A percentile compares a stretch with the other conserved stretches of the same genome.
Conservation (phyloP, 2,888 invertebrate species). For the Tinea pellionella region DNA sequence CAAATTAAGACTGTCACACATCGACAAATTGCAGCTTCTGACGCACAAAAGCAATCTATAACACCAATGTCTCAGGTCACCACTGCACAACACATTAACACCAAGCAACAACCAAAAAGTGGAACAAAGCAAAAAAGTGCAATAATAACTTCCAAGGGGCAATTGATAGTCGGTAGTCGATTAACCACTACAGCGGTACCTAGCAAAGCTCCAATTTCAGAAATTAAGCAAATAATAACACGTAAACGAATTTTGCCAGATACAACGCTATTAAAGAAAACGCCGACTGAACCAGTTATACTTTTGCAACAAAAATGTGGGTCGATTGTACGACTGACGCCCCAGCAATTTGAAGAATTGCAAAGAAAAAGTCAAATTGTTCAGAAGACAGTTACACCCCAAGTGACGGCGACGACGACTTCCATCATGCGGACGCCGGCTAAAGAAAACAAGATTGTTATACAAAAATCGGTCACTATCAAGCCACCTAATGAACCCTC, state of each 20-base stretch:
- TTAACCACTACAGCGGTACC: conserved; percentile 51
- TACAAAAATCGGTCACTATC: conserved; percentile 42
- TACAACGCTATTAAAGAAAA: conserved; percentile 49
- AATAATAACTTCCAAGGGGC: conserved; percentile 69
- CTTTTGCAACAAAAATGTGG: conserved; percentile 61
- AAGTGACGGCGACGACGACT: conserved; percentile 20
- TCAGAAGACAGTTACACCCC: conserved; percentile 29
- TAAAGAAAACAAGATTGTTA: conserved; percentile 41
- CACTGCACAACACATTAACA: conserved; percentile 24
- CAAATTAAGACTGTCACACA: conserved; percentile 51
- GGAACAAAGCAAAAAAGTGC: conserved; percentile 56
- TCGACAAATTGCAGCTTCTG: conserved; percentile 15
- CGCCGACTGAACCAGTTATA: conserved; percentile 47
- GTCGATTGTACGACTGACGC: conserved; percentile 55
- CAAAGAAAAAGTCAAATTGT: conserved; percentile 60
- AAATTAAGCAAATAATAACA: conserved; percentile 34
- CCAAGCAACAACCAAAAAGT: background rate
- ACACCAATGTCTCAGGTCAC: background rate
- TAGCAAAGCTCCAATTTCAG: conserved; percentile 59
- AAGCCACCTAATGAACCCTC: conserved; percentile 29
- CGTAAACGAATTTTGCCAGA: conserved; percentile 44
- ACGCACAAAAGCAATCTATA: background rate
- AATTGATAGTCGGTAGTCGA: conserved; percentile 59
- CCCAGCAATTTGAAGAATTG: conserved; percentile 62
- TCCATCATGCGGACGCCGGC: background rate